phyloP scores from a whole-genome alignment of 2,113 vertebrate genomes.

The Psophia crepitans region DNA sequence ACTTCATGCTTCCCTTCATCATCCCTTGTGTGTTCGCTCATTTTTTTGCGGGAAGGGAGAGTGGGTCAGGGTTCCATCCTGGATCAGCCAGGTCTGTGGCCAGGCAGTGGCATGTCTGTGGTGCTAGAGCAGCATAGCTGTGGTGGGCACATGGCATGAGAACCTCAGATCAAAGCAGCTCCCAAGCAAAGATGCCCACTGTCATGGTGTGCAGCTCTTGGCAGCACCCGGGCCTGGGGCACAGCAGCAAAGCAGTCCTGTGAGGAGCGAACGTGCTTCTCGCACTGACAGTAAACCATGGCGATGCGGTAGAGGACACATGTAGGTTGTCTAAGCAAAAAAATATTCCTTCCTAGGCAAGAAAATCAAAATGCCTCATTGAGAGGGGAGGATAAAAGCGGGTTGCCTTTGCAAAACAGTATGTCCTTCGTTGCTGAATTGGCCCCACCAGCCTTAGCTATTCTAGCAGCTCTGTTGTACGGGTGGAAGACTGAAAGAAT shows the following conservation, averaged over 20 bases:
- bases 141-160: not conserved
- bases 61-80: not conserved
- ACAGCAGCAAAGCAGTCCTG: not conserved
- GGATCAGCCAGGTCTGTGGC: not conserved
- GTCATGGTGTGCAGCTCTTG: not conserved
- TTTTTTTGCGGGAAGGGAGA: not conserved
- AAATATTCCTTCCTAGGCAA: not conserved
- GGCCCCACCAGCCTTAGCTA: not conserved
- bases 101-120: not conserved
- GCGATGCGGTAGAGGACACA: not conserved
- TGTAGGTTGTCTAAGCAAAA: not conserved
- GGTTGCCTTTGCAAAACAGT: not conserved
- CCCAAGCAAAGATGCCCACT: not conserved
- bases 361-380: not conserved
- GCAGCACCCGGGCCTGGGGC: not conserved
- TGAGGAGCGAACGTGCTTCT: not conserved
- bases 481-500: not conserved
- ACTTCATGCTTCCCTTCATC: not conserved
- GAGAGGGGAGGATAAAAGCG: not conserved
- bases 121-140: not conserved
- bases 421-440: accelerated
- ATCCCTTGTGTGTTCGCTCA: not conserved
- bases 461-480: not conserved
- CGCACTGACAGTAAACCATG: not conserved
- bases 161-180: not conserved